phyloP scores from a whole-genome alignment of 2,797 vertebrate species.

The Alosa sapidissima region DNA sequence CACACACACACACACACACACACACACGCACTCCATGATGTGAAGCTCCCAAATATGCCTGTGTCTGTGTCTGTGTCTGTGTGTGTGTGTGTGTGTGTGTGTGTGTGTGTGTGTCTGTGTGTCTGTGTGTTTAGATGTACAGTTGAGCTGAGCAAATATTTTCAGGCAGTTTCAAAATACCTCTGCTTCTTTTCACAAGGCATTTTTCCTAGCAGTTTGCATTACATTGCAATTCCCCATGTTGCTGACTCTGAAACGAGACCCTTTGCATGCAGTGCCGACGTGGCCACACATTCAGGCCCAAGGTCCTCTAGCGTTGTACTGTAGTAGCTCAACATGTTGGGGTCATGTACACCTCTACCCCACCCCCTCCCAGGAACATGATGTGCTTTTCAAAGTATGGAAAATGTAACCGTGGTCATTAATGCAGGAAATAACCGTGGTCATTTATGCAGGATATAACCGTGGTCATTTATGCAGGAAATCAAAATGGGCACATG shows the following conservation, averaged over 20 bases:
- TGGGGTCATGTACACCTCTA: background rate
- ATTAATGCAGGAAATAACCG: background rate
- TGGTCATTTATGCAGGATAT: too few species aligned
- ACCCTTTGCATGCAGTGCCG: background rate
- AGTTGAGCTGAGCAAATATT: background rate
- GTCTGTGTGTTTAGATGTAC: background rate
- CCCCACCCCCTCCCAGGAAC: background rate
- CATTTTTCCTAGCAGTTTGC: background rate
- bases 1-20: too few species aligned
- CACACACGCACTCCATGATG: too few species aligned
- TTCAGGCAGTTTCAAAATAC: background rate
- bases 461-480: background rate
- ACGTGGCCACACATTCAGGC: background rate
- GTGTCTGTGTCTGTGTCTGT: background rate
- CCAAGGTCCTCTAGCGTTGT: too few species aligned
- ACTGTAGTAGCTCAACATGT: background rate
- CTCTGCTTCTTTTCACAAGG: background rate
- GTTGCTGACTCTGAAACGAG: background rate
- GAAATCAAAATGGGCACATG: background rate
- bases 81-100: too few species aligned
- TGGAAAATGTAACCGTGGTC: background rate
- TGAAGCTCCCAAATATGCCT: background rate
- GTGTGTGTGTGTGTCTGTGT: too few species aligned
- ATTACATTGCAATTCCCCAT: background rate
- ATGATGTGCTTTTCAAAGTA: background rate